Base-by-base conservation (phyloP, 2,797 vertebrate genomes). In the Anabas testudineus region DNA sequence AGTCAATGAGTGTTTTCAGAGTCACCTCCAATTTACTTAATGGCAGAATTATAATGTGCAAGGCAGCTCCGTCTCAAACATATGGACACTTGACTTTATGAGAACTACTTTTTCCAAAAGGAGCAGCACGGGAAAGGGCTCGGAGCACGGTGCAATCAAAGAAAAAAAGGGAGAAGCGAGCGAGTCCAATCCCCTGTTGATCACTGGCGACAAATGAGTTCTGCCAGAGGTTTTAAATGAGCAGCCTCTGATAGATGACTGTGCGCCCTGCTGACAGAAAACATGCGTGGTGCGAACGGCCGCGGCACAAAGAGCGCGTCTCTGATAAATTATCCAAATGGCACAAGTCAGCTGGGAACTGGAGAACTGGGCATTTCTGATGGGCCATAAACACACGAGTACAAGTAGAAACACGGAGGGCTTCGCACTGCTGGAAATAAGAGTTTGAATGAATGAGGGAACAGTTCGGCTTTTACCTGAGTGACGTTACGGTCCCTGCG, bases 171-270 rank as follows among this genome's bases (percentile, higher is more conserved):
- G n/a, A 68, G 80, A 71, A 85, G 87, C 87, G 87, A 89, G 71
- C 67, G 69, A 70, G 7, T 82, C 84, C 76, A 88, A 82, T 88
- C 83, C 84, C 82, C 69, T 74, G 81, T 83, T 89, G 88, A 90
- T 88, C 75, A 85, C 85, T 70, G 80, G 59, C 34, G 49, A 81
- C 76, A 82, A 67, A 90, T 82, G 72, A 89, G 69, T 78, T 76
- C 75, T 84, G 75, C 68, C 62, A 69, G 72, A 58, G 79, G 56
- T 81, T 87, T 71, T 64, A 84, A 80, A 88, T 71, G 55, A 76
- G 67, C 48, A 36, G 45, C 52, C 71, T 76, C 14, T 76, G 73
- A 80, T 68, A 51, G 57, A 71, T 74, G 71, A 52, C 74, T 84
- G 5, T 41, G 51, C 64, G 65, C 55, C 56, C 56, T 54, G n/a